These are phyloP conservation scores for Cosmopolites sordidus DNA, from an alignment of 2,888 invertebrate genomes.

Conservation along the genomic window DNA sequence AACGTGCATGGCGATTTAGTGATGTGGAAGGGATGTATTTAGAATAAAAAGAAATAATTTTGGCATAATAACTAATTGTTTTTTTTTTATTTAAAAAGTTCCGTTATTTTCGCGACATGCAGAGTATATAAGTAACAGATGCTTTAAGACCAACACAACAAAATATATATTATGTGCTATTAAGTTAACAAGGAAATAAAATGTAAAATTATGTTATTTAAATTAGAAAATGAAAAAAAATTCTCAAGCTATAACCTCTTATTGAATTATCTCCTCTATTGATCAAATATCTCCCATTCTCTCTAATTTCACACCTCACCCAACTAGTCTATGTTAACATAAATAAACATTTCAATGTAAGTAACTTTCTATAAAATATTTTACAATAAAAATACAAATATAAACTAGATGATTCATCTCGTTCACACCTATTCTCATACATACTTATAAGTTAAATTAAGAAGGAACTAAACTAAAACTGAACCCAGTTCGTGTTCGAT, in stretches of 20 bases:
- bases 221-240: too few relatives aligned
- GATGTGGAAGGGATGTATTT: too few relatives aligned
- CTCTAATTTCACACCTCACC: not conserved
- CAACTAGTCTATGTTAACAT: not conserved
- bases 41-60: too few relatives aligned
- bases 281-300: constrained; percentile 6
- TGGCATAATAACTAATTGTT: too few relatives aligned
- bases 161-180: too few relatives aligned
- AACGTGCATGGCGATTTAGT: too few relatives aligned
- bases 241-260: not conserved
- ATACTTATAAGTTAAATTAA: constrained; percentile 17
- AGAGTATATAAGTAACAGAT: too few relatives aligned
- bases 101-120: too few relatives aligned
- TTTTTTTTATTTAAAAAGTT: too few relatives aligned
- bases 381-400: not conserved
- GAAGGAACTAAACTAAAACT: constrained; percentile 43
- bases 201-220: not conserved
- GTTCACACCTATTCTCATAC: constrained; percentile 7
- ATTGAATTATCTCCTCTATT: not conserved
- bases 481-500: constrained; percentile 47
- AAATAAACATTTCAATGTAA: not conserved
- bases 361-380: not conserved
- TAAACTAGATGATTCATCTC: constrained; percentile 3
- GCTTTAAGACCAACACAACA: too few relatives aligned
- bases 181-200: too few relatives aligned